These are phyloP conservation scores for Phaethon lepturus DNA, from an alignment of 2,113 vertebrate species.

Conservation along the genomic window DNA sequence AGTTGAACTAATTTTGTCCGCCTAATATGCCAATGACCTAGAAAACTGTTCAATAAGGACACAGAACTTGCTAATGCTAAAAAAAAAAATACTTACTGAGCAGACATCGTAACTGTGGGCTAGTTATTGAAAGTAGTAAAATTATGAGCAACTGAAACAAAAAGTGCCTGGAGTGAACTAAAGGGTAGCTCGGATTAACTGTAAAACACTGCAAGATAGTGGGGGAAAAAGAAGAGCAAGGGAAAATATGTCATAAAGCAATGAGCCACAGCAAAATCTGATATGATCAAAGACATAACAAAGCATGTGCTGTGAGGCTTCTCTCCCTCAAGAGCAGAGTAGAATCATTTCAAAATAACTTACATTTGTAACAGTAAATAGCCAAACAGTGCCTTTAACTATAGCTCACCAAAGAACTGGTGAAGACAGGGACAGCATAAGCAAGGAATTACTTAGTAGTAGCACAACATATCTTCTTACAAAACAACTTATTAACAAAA, in stretches of 20 bases:
- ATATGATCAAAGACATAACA: constrained; percentile 30
- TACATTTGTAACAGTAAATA: background rate
- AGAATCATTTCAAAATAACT: constrained; percentile 7
- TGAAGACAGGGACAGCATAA: background rate
- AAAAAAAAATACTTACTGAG: background rate
- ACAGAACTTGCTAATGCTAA: background rate
- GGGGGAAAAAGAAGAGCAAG: background rate
- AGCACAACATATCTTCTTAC: background rate
- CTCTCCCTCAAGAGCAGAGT: background rate
- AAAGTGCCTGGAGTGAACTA: background rate
- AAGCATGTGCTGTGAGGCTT: constrained; percentile 4
- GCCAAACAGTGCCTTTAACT: background rate
- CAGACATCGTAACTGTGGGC: background rate
- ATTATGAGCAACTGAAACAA: background rate
- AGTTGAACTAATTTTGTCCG: background rate
- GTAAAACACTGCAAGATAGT: background rate
- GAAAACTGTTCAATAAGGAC: background rate
- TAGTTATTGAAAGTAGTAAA: background rate
- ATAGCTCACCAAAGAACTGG: background rate
- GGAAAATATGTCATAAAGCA: constrained; percentile 16
- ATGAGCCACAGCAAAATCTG: constrained; percentile 4
- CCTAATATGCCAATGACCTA: background rate
- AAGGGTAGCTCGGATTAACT: background rate
- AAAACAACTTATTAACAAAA: background rate
- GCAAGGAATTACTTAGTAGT: background rate